Evolutionary conservation across 2,888 invertebrate genomes (phyloP).

Genomic region (Troides aeacus): DNA sequence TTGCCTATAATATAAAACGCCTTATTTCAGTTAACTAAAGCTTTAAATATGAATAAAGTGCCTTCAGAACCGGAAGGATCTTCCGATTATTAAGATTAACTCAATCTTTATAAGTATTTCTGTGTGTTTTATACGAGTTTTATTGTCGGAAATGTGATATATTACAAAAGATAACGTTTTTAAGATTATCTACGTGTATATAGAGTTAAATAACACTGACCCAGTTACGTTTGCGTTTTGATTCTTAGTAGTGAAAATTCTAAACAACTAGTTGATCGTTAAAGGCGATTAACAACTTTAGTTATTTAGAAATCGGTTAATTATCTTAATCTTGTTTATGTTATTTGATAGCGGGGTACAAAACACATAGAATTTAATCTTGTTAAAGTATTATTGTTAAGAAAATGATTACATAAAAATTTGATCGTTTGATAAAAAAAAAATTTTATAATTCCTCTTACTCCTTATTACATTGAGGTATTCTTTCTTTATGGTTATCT

Average conservation of each 20-base stretch:
- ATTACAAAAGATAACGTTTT: not conserved
- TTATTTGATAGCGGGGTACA: too few relatives aligned
- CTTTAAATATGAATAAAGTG: not conserved
- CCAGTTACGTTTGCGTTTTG: not conserved
- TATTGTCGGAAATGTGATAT: not conserved
- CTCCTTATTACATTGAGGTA: not conserved
- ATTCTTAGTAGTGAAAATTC: not conserved
- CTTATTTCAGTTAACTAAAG: too few relatives aligned
- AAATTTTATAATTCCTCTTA: too few relatives aligned
- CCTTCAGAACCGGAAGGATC: not conserved
- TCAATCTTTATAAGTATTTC: not conserved
- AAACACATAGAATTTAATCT: too few relatives aligned
- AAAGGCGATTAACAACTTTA: not conserved
- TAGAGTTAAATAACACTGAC: not conserved
- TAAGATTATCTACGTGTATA: conserved; percentile 1
- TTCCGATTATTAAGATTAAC: not conserved
- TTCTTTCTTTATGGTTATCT: not conserved
- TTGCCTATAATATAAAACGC: not conserved
- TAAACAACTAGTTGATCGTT: too few relatives aligned
- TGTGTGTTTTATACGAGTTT: not conserved
- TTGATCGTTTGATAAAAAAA: too few relatives aligned
- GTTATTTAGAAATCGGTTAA: conserved; percentile 4
- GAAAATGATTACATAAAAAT: too few relatives aligned
- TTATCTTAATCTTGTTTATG: conserved; percentile 9
- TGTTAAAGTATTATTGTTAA: too few relatives aligned